These are phyloP conservation scores for Antrozous pallidus DNA, from an alignment of 2,797 vertebrate genomes.

Conservation along the genomic window DNA sequence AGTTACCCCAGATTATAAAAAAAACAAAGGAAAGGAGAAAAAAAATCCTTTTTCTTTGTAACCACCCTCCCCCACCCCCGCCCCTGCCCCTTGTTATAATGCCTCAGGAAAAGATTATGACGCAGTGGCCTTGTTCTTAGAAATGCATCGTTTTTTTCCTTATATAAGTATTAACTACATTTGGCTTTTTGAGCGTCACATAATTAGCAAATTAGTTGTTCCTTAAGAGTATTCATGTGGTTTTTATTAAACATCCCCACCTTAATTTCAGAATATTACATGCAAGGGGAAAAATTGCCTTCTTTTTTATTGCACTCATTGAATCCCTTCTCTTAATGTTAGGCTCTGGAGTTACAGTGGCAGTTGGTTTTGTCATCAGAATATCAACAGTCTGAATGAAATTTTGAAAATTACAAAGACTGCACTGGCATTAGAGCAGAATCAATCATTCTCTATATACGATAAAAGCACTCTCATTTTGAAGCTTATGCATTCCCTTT, in stretches of 20 bases:
- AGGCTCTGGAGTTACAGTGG: constrained; percentile 60
- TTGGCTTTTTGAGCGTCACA: constrained; percentile 52
- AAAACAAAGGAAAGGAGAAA: neutral
- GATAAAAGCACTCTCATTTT: constrained; percentile 43
- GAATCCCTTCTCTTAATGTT: constrained; percentile 62
- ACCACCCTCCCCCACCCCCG: neutral
- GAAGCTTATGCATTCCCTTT: constrained; percentile 52
- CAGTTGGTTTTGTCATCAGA: constrained; percentile 63
- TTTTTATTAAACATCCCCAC: constrained; percentile 59
- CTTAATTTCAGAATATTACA: constrained; percentile 70
- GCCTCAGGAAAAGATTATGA: constrained; percentile 21
- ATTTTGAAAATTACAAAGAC: constrained; percentile 71
- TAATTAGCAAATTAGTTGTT: constrained; percentile 67
- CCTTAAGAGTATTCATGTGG: constrained; percentile 60
- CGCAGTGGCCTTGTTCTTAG: neutral
- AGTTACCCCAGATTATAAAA: neutral
- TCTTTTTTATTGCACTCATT: constrained; percentile 56
- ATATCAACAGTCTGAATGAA: constrained; percentile 62
- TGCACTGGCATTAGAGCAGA: constrained; percentile 30
- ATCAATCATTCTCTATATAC: constrained; percentile 50
- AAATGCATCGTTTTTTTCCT: constrained; percentile 40
- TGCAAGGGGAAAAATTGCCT: constrained; percentile 62
- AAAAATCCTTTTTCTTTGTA: neutral
- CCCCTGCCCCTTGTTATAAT: constrained; percentile 6
- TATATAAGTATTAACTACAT: constrained; percentile 53